A percentile compares a stretch with the other conserved stretches of the same genome.
Evolutionary conservation across 2,113 vertebrate species (phyloP).

Genomic region (Siniperca knerii): DNA sequence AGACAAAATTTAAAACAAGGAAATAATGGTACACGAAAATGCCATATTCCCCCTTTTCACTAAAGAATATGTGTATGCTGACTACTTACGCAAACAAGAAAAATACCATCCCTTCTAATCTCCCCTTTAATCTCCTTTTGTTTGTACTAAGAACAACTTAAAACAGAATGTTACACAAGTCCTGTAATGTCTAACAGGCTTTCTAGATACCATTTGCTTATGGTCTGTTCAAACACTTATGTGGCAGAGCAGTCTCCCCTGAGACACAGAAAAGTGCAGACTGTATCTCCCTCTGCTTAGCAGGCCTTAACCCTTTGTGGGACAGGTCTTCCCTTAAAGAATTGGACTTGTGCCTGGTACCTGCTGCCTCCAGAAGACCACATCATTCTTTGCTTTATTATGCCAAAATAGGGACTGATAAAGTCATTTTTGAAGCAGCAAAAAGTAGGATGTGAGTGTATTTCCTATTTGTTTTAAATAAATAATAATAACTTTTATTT

Average conservation of each 20-base stretch:
- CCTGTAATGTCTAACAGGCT: background rate
- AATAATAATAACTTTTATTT: no score
- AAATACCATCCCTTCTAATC: background rate
- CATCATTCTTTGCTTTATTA: background rate
- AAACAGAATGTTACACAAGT: background rate
- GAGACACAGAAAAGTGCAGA: background rate
- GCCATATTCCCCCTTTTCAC: background rate
- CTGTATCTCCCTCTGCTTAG: background rate
- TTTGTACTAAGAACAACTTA: background rate
- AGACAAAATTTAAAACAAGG: background rate
- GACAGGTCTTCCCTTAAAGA: background rate
- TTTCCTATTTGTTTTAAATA: background rate
- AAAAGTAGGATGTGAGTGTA: background rate
- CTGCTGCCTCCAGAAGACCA: background rate
- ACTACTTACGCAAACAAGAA: background rate
- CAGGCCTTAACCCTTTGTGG: background rate
- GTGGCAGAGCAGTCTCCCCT: background rate
- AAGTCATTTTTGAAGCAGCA: background rate
- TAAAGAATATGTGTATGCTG: background rate
- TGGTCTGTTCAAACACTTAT: background rate
- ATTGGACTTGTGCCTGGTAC: background rate
- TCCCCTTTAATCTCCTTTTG: background rate
- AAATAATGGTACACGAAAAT: background rate
- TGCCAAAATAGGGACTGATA: background rate
- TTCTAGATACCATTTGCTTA: background rate